Evolutionary conservation across 2,888 invertebrate species (phyloP).

Genomic region (Nesidiocoris tenuis): DNA sequence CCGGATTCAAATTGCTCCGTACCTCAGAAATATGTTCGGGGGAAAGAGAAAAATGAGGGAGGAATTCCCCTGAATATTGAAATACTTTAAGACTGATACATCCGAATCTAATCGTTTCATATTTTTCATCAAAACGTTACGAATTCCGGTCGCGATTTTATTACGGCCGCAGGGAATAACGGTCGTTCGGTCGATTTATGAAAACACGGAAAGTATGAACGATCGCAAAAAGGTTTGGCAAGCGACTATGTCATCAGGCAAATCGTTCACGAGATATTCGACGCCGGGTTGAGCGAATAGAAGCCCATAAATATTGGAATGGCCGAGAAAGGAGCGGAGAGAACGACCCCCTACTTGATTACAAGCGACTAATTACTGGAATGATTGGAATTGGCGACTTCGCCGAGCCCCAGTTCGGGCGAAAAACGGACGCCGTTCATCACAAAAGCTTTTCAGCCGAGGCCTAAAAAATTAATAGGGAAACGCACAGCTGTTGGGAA

Average conservation of each 20-base stretch:
- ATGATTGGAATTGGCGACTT: neutral
- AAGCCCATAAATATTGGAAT: neutral
- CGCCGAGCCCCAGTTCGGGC: neutral
- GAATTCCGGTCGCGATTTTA: too few relatives aligned
- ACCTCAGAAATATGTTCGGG: too few relatives aligned
- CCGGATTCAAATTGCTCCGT: too few relatives aligned
- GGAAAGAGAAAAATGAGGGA: too few relatives aligned
- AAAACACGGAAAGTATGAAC: too few relatives aligned
- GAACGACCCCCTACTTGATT: constrained; percentile 15
- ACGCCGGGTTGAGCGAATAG: constrained; percentile 3
- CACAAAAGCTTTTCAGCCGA: neutral
- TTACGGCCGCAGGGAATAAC: too few relatives aligned
- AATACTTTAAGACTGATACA: too few relatives aligned
- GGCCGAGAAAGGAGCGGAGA: neutral
- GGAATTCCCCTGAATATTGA: too few relatives aligned
- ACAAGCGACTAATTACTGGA: constrained; percentile 9
- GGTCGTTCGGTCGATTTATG: too few relatives aligned
- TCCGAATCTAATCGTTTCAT: too few relatives aligned
- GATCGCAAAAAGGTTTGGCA: neutral
- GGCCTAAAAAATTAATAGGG: neutral
- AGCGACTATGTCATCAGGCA: neutral
- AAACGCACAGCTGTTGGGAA: neutral
- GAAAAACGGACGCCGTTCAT: neutral
- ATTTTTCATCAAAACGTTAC: too few relatives aligned
- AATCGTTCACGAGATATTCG: constrained; percentile 14